These are phyloP conservation scores for Drosophila elegans DNA, from an alignment of 1,140 invertebrate species.

Conservation along the genomic window DNA sequence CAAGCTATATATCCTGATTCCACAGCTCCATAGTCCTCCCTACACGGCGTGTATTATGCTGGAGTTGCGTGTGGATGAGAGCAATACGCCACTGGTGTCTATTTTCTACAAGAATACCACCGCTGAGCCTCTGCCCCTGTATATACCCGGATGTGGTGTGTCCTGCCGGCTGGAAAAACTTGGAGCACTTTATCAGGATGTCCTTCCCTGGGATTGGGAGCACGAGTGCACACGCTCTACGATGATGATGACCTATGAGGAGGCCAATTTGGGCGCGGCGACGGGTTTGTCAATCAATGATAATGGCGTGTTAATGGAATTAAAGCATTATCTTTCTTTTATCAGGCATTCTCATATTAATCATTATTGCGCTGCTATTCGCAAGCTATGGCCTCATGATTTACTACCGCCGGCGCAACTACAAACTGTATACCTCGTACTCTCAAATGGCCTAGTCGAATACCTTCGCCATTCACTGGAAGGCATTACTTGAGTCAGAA, in stretches of 20 bases:
- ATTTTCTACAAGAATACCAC: constrained; percentile 88
- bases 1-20: background rate
- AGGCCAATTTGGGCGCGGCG: constrained; percentile 76
- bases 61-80: constrained; percentile 87
- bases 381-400: constrained; percentile 74
- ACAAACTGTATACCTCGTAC: constrained; percentile 64
- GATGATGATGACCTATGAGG: constrained; percentile 80
- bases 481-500: constrained; percentile 20
- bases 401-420: constrained; percentile 77
- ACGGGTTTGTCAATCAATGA: constrained; percentile 62
- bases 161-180: constrained; percentile 87
- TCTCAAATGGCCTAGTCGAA: constrained; percentile 70
- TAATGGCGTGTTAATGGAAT: background rate
- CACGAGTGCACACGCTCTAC: constrained; percentile 86
- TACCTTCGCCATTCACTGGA: background rate
- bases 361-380: constrained; percentile 59
- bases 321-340: background rate
- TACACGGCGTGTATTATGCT: constrained; percentile 90
- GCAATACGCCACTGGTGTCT: constrained; percentile 84
- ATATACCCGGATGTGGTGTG: constrained; percentile 87
- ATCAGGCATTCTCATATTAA: constrained; percentile 73
- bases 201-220: constrained; percentile 87
- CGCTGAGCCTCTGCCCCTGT: constrained; percentile 85
- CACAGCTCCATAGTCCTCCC: constrained; percentile 87
- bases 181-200: constrained; percentile 85